Base-by-base conservation (phyloP, 92 coral and sea anemone species). In the Parazoanthus darwini region DNA sequence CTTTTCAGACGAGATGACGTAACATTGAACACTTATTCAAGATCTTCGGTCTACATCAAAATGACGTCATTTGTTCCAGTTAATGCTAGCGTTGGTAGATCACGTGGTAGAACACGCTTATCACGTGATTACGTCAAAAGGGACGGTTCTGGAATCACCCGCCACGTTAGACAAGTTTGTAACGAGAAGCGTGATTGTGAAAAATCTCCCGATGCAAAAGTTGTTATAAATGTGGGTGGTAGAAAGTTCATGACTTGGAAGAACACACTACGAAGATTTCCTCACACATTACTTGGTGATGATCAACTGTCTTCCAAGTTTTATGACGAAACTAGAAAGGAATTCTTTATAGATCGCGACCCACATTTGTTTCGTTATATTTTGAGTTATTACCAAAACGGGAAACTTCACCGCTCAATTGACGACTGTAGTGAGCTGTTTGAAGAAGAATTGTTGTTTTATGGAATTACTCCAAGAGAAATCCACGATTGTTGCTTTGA, bases 401-500 rank as follows among this genome's bases (percentile, higher is more conserved):
- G 99, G 3, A 97, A 95, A 78, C 95, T 97, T 13, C 99, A 97
- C 80, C 96, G 99, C 29, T 95, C 96, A 20, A 80, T 93, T 26
- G 99, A 96, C 25, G 98, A 95, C 82, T 97, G 99, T 79, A 91
- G 91, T 71, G 94, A 92, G 25, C 94, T 93, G 22, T 97, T 97
- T 75, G 94, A 92, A 66, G 98, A 97, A 54, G 99, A 97, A 66
- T 88, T 97, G 22, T 39, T 82, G 13, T 97, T 97, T 79, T 97
- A 95, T 77, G 99, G 99, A 26, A 95, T 97, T 5, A 81, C 91
- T 25, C 93, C 96, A 0, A 92, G 93, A 71, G 95, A 95, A 74
- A 91, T 97, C 23, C 96, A 97, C 85, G 98, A 96, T 48, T 97
- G 99, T 66, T 97, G 99, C 77, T 96, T 95, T 36, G 98, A 97